Evolutionary conservation across 2,113 vertebrate genomes (phyloP).

Genomic region (Semnornis frantzii): DNA sequence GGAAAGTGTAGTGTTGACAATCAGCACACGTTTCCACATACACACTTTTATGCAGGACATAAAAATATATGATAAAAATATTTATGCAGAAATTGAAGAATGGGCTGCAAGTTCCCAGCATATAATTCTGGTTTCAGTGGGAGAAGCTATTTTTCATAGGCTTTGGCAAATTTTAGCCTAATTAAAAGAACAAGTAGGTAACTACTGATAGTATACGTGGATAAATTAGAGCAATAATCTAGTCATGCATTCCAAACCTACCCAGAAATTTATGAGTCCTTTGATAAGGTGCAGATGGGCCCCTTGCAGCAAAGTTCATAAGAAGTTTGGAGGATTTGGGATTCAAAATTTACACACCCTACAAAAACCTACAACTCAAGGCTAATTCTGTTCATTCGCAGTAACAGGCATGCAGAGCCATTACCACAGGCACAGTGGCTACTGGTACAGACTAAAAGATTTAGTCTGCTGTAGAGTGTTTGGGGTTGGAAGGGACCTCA

Average conservation of each 20-base stretch:
- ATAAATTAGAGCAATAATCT: conserved; percentile 3
- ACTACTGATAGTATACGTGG: not conserved
- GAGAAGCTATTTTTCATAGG: not conserved
- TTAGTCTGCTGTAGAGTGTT: not conserved
- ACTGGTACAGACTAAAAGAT: not conserved
- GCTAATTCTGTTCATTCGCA: not conserved
- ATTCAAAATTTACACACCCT: not conserved
- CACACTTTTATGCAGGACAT: not conserved
- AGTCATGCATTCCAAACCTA: not conserved
- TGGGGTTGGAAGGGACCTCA: too few species aligned
- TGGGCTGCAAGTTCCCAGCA: not conserved
- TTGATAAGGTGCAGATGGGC: not conserved
- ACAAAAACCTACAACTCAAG: not conserved
- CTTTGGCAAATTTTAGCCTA: conserved; percentile 25
- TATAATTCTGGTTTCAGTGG: not conserved
- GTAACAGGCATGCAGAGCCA: not conserved
- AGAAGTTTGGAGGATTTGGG: not conserved
- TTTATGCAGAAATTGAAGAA: conserved; percentile 39
- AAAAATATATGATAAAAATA: conserved; percentile 6
- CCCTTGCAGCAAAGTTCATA: not conserved
- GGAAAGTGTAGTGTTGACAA: not conserved
- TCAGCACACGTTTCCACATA: not conserved
- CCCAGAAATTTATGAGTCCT: not conserved
- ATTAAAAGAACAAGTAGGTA: conserved; percentile 40
- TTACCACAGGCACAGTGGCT: not conserved